Base-by-base conservation (phyloP, 92 coral and sea anemone species). In the Parazoanthus swiftii region DNA sequence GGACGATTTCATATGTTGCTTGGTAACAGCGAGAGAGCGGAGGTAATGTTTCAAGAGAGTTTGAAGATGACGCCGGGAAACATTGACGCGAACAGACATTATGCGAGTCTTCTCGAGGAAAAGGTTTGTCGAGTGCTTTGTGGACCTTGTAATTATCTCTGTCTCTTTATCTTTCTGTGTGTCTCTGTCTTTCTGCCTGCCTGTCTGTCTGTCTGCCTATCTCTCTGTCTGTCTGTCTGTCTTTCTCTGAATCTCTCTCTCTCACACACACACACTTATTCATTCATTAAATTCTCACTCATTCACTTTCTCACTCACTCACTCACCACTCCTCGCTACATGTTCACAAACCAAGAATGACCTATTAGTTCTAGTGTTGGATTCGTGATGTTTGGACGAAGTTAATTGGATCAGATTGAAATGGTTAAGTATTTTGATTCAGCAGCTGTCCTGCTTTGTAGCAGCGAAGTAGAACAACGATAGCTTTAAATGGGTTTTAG, bases 71-170 rank as follows among this genome's bases (percentile, higher is more conserved):
- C 86, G 11, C 86, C 86, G 16, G 86, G 86, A 10, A 82, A 82
- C n/a, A 77, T 82, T 44, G 86, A 82, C 59, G 86, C 76, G 8
- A 82, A 82, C 86, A 82, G 86, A 67, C 86, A 82, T 68, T 82
- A 82, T 37, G 86, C 86, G 13, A 42, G 59, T 68, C 86, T 82
- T 42, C 86, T 82, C 3, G 86, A 82, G 23, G 23, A 82, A 1
- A 43, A 82, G 76, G 86, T 82, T 21, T 16, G 54, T 63, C 70
- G 21, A 63, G 26, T 23, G 25, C 70, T 63, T 63, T 54, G 59
- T 3, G 14, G 18, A 54, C n/a, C 15, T 20, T 5, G 15, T 3
- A 63, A 20, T 7, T 63, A 8, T 58, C 65, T 13, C 65, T 13
- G 21, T 18, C 16, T 58, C 9, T 58, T 0, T 58, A 21, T 58